Base-by-base conservation (phyloP, 1,140 invertebrate species). In the Cephus cinctus region DNA sequence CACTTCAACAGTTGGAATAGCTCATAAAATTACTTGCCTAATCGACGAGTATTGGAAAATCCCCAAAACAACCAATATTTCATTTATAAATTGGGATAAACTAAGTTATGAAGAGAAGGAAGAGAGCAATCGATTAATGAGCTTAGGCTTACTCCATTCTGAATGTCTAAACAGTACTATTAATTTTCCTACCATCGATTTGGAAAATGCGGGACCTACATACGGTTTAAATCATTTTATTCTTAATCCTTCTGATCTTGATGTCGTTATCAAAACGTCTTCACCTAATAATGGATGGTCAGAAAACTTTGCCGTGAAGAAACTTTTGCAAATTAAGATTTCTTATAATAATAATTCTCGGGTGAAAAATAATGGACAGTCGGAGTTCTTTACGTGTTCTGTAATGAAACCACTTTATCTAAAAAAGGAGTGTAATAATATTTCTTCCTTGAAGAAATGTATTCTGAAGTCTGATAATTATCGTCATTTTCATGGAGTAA, bases 211-310 rank as follows among this genome's bases (percentile, higher is more conserved):
- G 20, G 60, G 64, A 8, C 65, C 68, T 1, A 61, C 62, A 5
- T 63, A 67, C n/a, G 52, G 59, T 4, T 23, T 67, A n/a, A 71
- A 63, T 39, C 67, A 67, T 0, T 71, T 74, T 27, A 47, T 69
- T 18, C 12, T 75, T 8, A 71, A 68, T 36, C 64, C 73, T 2
- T 38, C 57, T 1, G 72, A 77, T 5, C 65, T 67, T 0, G 63
- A 61, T 39, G 63, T 73, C 9, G 64, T 63, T 19, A 73, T 77
- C 11, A 75, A 75, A 56, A 75, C 69, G 4, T 71, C 57, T 5
- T 75, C 71, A 1, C 71, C 73, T 3, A 66, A 71, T 5, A 54
- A 66, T 25, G 69, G 71, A 0, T 77, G 75, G 75, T 76, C 73
- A 0, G 73, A 76, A 39, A 76, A 75, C 56, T 77, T 73, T 42